Base-by-base conservation (phyloP, 1,140 invertebrate species). In the Saccostrea echinata region DNA sequence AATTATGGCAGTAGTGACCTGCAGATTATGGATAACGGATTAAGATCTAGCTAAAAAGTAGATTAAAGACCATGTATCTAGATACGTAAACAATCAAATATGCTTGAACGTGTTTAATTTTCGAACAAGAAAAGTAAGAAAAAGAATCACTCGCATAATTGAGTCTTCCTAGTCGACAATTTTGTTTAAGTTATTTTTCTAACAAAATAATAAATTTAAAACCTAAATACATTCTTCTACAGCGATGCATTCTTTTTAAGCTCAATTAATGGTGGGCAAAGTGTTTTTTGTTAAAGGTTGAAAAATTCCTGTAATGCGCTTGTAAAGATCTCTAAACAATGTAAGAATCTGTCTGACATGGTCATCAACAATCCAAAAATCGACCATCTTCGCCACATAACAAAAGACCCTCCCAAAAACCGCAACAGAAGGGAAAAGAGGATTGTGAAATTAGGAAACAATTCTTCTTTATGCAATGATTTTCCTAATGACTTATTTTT, bases 331-430 rank as follows among this genome's bases (percentile, higher is more conserved):
- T 43, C 43, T 61, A 21, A n/a, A 61, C n/a, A 61, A 61, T 61
- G 55, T 43, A 43, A 6, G 21, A 61, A 61, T n/a, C 55, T n/a
- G 1, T 21, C 55, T 61, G 3, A 61, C 55, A 21, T 21, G 55
- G 21, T 21, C 55, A 61, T n/a, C 55, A 21, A 21, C 55, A 21
- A 18, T 18, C 18, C 18, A 61, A 0, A 61, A 61, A 61, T 61
- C 55, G 55, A 18, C 55, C 55, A 61, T 61, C 55, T n/a, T 61
- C 16, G 6, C 55, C 55, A 18, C 18, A 61, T 21, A n/a, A 61
- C 55, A 61, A 61, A 76, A 30, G 68, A 24, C 68, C 68, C 68
- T 76, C 68, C 68, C 68, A 76, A 76, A 76, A 76, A 76, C 68
- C 68, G 16, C 68, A 76, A 33, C 27, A 76, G 68, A 76, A 13